Conservation (phyloP, 2,888 invertebrate genomes). For the Chrysolina americana region DNA sequence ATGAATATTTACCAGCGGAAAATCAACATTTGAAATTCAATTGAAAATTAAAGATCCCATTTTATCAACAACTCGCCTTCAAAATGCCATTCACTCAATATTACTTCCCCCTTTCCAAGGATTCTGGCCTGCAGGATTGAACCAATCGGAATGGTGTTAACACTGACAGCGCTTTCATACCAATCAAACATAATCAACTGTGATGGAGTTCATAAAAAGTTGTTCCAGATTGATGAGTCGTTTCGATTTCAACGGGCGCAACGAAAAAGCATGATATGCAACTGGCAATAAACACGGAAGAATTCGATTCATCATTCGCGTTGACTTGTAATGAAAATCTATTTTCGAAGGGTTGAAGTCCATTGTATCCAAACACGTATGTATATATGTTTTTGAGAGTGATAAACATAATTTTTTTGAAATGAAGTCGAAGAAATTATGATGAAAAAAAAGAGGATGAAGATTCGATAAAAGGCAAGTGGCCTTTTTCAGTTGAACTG, state of each 20-base stretch:
- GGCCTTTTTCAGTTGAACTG: too few species aligned
- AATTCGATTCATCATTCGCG: not conserved
- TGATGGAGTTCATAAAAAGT: not conserved
- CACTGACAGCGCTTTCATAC: not conserved
- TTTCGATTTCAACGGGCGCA: not conserved
- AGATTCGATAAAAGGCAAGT: too few species aligned
- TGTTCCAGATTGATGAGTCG: conserved; percentile 10
- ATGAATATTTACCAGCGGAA: too few species aligned
- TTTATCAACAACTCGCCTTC: not conserved
- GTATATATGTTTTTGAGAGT: too few species aligned
- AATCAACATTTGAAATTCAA: too few species aligned
- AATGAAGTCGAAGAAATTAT: too few species aligned
- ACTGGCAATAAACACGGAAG: not conserved
- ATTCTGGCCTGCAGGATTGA: not conserved
- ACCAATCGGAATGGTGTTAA: not conserved
- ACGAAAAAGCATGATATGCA: not conserved
- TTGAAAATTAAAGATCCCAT: not conserved
- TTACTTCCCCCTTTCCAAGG: not conserved
- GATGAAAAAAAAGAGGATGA: too few species aligned
- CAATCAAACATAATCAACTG: conserved; percentile 2
- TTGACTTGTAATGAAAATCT: not conserved
- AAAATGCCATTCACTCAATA: not conserved
- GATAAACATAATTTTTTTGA: too few species aligned
- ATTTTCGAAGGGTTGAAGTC: not conserved
- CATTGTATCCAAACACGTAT: too few species aligned